Conservation (phyloP, 2,113 vertebrate genomes). For the Scatophagus argus region DNA sequence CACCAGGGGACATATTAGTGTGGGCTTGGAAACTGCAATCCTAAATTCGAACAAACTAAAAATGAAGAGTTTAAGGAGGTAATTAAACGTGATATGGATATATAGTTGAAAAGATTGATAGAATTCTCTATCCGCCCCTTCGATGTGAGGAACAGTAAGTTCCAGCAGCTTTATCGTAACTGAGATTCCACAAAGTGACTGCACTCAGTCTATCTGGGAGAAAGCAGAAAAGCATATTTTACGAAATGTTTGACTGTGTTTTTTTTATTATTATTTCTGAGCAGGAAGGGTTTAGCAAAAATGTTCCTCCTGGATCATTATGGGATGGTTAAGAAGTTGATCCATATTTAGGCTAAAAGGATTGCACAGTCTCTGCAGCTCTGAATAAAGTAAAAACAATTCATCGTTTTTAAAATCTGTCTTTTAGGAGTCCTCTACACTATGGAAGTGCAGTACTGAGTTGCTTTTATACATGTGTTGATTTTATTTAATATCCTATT, state of each 20-base stretch:
- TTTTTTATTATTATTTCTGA: neutral
- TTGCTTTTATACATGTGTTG: neutral
- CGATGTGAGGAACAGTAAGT: neutral
- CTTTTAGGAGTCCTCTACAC: neutral
- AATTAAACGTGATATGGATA: neutral
- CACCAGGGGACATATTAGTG: neutral
- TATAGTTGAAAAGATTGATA: neutral
- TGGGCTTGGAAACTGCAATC: neutral
- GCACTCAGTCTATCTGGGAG: neutral
- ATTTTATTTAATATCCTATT: slow-evolving; percentile 19
- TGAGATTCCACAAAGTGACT: neutral
- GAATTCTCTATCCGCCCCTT: neutral
- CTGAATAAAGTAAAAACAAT: neutral
- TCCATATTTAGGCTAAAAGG: neutral
- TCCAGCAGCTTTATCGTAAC: neutral
- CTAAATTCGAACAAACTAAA: neutral
- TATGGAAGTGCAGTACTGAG: neutral
- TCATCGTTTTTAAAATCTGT: neutral
- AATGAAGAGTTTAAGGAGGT: neutral
- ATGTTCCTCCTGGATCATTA: slow-evolving; percentile 1
- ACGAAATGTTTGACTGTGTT: neutral
- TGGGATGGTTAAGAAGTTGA: neutral
- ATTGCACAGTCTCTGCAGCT: neutral
- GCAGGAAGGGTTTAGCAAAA: neutral
- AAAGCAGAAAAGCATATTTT: neutral